phyloP scores from a whole-genome alignment of 2,113 vertebrate genomes.

The Paramisgurnus dabryanus region DNA sequence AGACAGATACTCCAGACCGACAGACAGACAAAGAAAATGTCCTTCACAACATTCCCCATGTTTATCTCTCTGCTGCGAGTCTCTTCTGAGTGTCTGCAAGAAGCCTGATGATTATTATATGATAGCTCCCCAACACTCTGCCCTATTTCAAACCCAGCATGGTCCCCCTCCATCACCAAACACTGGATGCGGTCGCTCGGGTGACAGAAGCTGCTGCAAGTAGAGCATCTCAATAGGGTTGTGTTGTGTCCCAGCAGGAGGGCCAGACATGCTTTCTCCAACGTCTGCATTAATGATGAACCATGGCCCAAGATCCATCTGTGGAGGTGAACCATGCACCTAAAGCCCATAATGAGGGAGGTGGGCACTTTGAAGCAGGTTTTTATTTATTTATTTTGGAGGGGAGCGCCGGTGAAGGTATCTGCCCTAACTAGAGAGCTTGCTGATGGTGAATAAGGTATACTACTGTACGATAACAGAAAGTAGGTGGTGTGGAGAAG shows the following conservation, averaged over 20 bases:
- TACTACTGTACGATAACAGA: not conserved
- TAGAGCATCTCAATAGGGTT: not conserved
- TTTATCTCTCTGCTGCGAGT: not conserved
- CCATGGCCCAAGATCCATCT: constrained; percentile 1
- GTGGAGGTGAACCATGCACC: constrained; percentile 1
- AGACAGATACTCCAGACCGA: no score
- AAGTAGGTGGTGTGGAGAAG: constrained; percentile 3
- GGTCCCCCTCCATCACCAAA: not conserved
- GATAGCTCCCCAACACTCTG: not conserved
- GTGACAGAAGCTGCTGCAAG: not conserved
- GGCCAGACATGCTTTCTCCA: constrained; percentile 29
- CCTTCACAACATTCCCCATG: not conserved
- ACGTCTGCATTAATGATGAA: constrained; percentile 13
- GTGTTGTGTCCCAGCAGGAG: not conserved
- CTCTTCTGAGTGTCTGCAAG: not conserved
- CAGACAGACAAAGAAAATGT: not conserved
- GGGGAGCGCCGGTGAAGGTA: not conserved
- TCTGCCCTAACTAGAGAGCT: not conserved
- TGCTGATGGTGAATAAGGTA: not conserved
- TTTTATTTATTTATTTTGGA: not conserved
- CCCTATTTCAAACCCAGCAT: constrained; percentile 25
- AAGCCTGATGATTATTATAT: constrained; percentile 18
- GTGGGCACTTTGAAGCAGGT: not conserved
- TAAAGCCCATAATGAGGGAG: not conserved
- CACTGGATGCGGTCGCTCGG: not conserved